A percentile compares a stretch with the other conserved stretches of the same genome.
Evolutionary conservation across 2,888 invertebrate species (phyloP).

Genomic region (Yponomeuta sedellus): DNA sequence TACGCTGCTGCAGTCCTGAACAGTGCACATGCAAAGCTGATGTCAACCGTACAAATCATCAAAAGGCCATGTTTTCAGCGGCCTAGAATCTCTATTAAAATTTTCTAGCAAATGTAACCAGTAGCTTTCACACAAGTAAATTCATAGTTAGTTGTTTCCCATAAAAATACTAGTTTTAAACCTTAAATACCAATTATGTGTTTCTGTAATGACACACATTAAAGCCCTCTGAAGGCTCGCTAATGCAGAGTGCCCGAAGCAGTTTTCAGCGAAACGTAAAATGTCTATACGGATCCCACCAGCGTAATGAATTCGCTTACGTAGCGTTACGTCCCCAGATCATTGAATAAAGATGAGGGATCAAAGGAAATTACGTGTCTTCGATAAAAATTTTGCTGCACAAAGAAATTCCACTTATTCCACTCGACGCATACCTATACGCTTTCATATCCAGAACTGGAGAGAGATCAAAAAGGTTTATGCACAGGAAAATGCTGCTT

Average conservation of each 20-base stretch:
- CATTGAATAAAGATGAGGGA: slow-evolving; percentile 74
- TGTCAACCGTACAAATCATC: too few relatives aligned
- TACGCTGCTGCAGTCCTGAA: too few relatives aligned
- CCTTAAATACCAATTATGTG: neutral
- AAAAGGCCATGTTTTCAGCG: too few relatives aligned
- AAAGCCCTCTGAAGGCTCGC: neutral
- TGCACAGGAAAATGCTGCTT: neutral
- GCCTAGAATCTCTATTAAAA: too few relatives aligned
- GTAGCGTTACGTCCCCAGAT: slow-evolving; percentile 64
- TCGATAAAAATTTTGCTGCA: slow-evolving; percentile 65
- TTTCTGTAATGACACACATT: neutral
- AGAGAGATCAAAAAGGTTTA: slow-evolving; percentile 15
- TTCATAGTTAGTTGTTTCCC: too few relatives aligned
- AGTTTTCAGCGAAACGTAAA: slow-evolving; percentile 14
- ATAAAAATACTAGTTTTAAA: neutral
- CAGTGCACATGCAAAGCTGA: too few relatives aligned
- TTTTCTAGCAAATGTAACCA: too few relatives aligned
- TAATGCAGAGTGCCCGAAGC: slow-evolving; percentile 6
- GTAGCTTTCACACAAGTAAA: too few relatives aligned
- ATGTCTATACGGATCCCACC: slow-evolving; percentile 45
- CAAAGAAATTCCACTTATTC: slow-evolving; percentile 46
- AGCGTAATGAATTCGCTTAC: slow-evolving; percentile 70
- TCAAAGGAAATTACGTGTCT: slow-evolving; percentile 69
- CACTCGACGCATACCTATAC: slow-evolving; percentile 35
- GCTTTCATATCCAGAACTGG: slow-evolving; percentile 48